Evolutionary conservation across 92 coral and sea anemone genomes (phyloP).

Genomic region (Pocillopora meandrina): DNA sequence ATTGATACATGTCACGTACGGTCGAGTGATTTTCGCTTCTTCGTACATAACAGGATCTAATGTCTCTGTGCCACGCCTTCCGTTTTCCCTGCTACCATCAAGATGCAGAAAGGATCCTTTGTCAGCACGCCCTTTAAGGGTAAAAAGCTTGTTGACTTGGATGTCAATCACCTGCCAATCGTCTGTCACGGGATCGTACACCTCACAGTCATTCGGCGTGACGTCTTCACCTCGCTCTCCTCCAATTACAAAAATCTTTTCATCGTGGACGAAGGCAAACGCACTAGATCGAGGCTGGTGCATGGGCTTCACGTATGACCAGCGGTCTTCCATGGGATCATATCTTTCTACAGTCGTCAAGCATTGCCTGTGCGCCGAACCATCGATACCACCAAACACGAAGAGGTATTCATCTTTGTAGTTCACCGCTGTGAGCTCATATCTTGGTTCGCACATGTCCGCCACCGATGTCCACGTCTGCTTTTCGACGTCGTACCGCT

Average conservation of each 20-base stretch:
- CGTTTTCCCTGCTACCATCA: not conserved
- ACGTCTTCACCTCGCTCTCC: constrained; percentile 58
- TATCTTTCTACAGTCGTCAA: constrained; percentile 61
- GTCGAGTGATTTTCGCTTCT: constrained; percentile 35
- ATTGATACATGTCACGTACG: constrained; percentile 44
- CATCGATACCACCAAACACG: constrained; percentile 64
- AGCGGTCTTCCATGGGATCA: constrained; percentile 50
- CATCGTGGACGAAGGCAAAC: constrained; percentile 60
- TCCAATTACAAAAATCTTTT: constrained; percentile 65
- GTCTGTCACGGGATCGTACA: constrained; percentile 57
- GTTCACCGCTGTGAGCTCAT: constrained; percentile 61
- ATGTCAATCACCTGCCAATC: constrained; percentile 54
- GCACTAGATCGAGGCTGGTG: constrained; percentile 66
- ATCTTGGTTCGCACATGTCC: constrained; percentile 61
- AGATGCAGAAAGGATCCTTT: constrained; percentile 29
- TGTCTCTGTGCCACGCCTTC: not conserved
- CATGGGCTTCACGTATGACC: constrained; percentile 65
- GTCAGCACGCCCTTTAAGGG: constrained; percentile 21
- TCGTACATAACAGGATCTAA: not conserved
- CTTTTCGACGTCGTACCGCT: constrained; percentile 60
- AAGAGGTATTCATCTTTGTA: constrained; percentile 47
- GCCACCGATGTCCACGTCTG: constrained; percentile 58
- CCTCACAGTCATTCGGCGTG: constrained; percentile 58
- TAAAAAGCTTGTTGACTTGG: constrained; percentile 34
- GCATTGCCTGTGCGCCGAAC: constrained; percentile 55